Percentiles rank a stretch among this genome's conserved stretches.
phyloP scores from a whole-genome alignment of 1,140 invertebrate genomes.

The Pectinophora gossypiella region DNA sequence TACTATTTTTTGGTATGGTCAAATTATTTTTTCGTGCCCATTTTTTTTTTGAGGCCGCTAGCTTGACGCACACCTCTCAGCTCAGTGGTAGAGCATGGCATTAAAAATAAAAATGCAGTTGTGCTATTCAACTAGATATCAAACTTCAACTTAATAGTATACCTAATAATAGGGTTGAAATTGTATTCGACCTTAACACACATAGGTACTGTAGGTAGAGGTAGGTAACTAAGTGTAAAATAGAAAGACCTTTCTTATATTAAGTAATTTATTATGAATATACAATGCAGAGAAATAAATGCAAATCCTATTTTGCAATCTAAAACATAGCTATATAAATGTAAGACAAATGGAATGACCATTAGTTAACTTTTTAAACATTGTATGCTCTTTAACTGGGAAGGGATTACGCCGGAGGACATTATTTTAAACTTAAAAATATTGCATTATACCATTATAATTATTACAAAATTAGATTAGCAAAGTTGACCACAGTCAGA shows the following conservation, averaged over 20 bases:
- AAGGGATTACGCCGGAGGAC: conserved; percentile 59
- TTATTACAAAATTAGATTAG: conserved; percentile 59
- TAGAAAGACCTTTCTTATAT: conserved; percentile 28
- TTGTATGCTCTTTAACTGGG: conserved; percentile 45
- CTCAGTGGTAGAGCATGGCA: no score
- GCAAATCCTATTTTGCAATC: conserved; percentile 56
- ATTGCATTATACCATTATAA: conserved; percentile 55
- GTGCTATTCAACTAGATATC: no score
- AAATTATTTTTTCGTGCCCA: no score
- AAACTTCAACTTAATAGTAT: no score
- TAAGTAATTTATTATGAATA: conserved; percentile 71
- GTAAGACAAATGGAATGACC: conserved; percentile 69
- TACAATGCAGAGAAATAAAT: conserved; percentile 70
- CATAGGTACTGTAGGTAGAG: neutral
- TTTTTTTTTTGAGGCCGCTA: no score
- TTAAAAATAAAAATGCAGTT: no score
- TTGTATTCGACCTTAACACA: no score
- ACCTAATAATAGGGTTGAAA: no score
- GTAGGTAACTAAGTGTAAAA: neutral
- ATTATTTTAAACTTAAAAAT: conserved; percentile 68
- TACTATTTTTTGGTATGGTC: no score
- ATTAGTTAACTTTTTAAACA: conserved; percentile 48
- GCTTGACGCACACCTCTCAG: no score
- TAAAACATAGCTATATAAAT: conserved; percentile 59
- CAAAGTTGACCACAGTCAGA: conserved; percentile 84